Evolutionary conservation across 2,888 invertebrate species (phyloP).

Genomic region (Morpho achilles): DNA sequence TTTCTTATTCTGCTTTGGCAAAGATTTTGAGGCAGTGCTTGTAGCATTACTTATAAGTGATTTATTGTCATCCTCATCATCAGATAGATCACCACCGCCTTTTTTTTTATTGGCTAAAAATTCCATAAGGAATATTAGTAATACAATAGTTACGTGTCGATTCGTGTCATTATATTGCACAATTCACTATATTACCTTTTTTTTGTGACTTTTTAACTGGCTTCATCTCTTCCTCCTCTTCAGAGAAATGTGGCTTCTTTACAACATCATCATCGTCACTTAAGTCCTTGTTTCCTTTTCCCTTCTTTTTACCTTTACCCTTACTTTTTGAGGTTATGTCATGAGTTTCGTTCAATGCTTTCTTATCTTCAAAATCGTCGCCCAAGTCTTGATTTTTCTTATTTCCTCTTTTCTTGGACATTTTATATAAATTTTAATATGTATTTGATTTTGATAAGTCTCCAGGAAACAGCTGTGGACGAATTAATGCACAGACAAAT

Average conservation of each 20-base stretch:
- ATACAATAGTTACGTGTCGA: constrained; percentile 2
- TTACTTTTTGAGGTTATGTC: constrained; percentile 77
- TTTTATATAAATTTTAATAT: constrained; percentile 33
- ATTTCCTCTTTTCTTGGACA: constrained; percentile 80
- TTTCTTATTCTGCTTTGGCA: constrained; percentile 57
- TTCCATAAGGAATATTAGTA: background rate
- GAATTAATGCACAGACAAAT: no score
- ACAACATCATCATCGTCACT: constrained; percentile 56
- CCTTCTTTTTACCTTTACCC: constrained; percentile 69
- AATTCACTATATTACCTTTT: constrained; percentile 55
- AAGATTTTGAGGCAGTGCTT: constrained; percentile 45
- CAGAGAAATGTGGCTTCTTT: constrained; percentile 49
- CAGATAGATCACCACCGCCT: constrained; percentile 57
- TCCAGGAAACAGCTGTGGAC: no score
- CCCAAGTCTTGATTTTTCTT: constrained; percentile 79
- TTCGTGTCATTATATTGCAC: constrained; percentile 5
- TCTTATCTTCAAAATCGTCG: constrained; percentile 72
- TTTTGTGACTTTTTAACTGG: constrained; percentile 74
- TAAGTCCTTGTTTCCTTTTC: constrained; percentile 66
- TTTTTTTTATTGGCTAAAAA: constrained; percentile 60
- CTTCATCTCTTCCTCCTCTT: constrained; percentile 63
- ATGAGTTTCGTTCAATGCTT: constrained; percentile 42
- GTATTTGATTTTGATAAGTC: background rate
- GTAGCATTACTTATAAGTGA: constrained; percentile 49
- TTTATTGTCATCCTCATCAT: constrained; percentile 66